Base-by-base conservation (phyloP, 2,888 invertebrate genomes). In the Tupiocoris notatus region DNA sequence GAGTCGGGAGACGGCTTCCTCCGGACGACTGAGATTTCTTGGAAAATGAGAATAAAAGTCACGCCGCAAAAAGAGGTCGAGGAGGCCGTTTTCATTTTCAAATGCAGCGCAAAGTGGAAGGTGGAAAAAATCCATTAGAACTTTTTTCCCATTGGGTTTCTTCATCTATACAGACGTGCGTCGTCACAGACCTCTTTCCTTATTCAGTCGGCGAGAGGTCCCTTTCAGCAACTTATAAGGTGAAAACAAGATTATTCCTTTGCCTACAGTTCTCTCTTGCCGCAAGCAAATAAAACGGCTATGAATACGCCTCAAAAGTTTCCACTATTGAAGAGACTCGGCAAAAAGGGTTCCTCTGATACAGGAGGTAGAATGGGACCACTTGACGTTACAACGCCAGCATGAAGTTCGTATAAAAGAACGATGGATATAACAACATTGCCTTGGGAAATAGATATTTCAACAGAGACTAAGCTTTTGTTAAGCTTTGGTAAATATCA, bases 71-170 rank as follows among this genome's bases (percentile, higher is more conserved):
- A 65, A 9, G 65, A 65, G 65, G 65, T 65, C 65, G 39, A 18
- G 39, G 39, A 17, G 25, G 39, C 65, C 65, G 65, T 65, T 65
- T 65, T 20, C 25, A 65, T 65, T 65, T 65, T 65, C 39, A 39
- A 39, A 3, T 39, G 39, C 39, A 39, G 6, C 39, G 3, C 39
- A 39, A 7, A 12, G 39, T 39, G 12, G 39, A 39, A 39, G 39
- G 39, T 39, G 39, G 12, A 39, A 39, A 39, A 39, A 39, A 39
- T 39, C 39, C 39, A 39, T 39, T 39, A 39, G 39, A 39, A 39
- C 39, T 39, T 39, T 39, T 39, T 39, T 39, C n/a, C 39, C 39
- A 39, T 12, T 7, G 39, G 39, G 39, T 39, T 39, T 39, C 39
- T 39, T 39, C 39, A 39, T 39, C 39, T 39, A 39, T 39, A 39